Evolutionary conservation across 2,888 invertebrate species (phyloP), one percentile per base, ranked within the genome.

Genomic region (Euplagia quadripunctaria): DNA sequence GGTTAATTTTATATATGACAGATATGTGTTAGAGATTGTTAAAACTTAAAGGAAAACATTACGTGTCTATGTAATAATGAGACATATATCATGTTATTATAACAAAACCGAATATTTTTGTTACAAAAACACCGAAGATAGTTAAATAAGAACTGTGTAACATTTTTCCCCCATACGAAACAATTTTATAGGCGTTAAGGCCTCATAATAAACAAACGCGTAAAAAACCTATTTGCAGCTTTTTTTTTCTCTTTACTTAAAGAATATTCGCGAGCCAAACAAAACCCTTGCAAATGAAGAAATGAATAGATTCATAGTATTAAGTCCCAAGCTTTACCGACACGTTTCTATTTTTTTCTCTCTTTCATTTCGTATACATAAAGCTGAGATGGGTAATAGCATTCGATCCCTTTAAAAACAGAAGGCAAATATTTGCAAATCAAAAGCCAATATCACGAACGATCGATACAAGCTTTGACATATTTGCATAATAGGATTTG

Each of bases 401-500:
- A 75, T 85, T 77, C 73, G 74, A 75, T 79, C 81, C 75, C 63
- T 92, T 92, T 90, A 90, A 93, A 93, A 93, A 91, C 93, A 91
- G 91, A 89, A 92, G 91, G 89, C 87, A 89, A 93, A 94, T 94
- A 93, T 94, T 94, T 93, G 91, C 92, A 90, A 94, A 94, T 94
- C 95, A 94, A 94, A 94, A 90, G 91, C 92, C 94, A 94, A 95
- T 95, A 94, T 93, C 91, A 85, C 14, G 6, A 86, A 78, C 85
- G 93, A 94, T 94, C 95, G 90, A 95, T 95, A 93, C 91, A 92
- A 89, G 88, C 92, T 93, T 93, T 92, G 89, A 91, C 88, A 91
- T 93, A 94, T 94, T 94, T 94, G 91, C 95, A 94, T 94, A 94
- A 94, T 93, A 94, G 93, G 93, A 93, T 94, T 94, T 94, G 76